Base-by-base conservation (phyloP, 2,113 vertebrate genomes). In the Microcebus murinus region DNA sequence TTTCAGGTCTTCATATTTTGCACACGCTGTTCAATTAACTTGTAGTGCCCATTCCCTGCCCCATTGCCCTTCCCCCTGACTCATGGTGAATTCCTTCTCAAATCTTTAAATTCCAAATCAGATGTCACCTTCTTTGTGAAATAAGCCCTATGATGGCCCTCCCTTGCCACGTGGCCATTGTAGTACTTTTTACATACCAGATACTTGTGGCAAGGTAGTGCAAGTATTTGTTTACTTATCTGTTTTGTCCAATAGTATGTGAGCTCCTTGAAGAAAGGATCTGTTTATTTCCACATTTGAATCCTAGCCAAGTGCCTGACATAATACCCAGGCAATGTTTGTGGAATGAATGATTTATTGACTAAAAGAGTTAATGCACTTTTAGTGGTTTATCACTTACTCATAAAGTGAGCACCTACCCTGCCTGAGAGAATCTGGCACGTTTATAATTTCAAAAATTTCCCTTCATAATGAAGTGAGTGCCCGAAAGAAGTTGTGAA, bases 401-500 rank as follows among this genome's bases (percentile, higher is more conserved):
- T 96, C 73, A 67, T 68, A 79, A 71, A 82, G 42, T 73, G 57
- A 90, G 36, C 50, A 81, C 17, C n/a, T 82, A 88, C 71, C 57
- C 57, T 81, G 39, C 57, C 57, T 81, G 39, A 39, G 67, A 97
- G 55, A 90, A 93, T 68, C 76, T 95, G 93, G 63, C 42, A 61
- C 31, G 42, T 86, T 85, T 82, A 50, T 91, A 82, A 84, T 92
- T 96, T 85, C 31, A 79, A 85, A 94, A 91, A 87, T 86, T 94
- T 94, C 34, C 48, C 31, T 91, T 81, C 94, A 59, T 82, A 73
- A 81, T 89, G 79, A 79, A 90, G 59, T 81, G 67, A 79, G 59
- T 79, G 25, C 65, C 39, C 6, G 1, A 95, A 90, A 94, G 68
- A 88, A 57, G 50, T 94, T 97, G 77, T 87, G 76, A 96, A 96